phyloP scores from a whole-genome alignment of 1,140 invertebrate genomes.

The Apis florea region DNA sequence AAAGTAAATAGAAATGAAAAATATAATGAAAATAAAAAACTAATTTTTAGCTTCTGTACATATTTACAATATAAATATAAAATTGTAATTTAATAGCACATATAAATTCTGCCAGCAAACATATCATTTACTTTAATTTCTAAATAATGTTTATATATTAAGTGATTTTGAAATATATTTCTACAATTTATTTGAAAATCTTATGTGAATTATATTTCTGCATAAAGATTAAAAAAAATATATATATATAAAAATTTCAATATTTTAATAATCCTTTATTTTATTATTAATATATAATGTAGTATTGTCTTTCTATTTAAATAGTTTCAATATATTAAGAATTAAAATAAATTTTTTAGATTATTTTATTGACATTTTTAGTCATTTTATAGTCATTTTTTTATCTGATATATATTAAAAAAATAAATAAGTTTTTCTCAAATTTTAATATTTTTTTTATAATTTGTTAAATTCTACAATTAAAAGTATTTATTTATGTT shows the following conservation, averaged over 20 bases:
- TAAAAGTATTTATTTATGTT: no score
- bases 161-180: conserved; percentile 47
- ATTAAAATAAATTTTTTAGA: neutral
- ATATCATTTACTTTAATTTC: conserved; percentile 43
- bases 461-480: no score
- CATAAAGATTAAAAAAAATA: neutral
- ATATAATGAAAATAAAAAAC: conserved; percentile 16
- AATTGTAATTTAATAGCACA: conserved; percentile 27
- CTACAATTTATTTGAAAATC: neutral
- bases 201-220: neutral
- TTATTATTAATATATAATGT: neutral
- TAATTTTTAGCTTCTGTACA: conserved; percentile 6
- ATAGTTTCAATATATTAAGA: neutral
- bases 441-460: neutral
- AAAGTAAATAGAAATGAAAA: neutral
- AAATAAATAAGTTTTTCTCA: no score
- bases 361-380: no score
- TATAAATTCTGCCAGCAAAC: conserved; percentile 37
- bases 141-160: conserved; percentile 37
- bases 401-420: no score
- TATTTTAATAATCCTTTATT: conserved; percentile 9
- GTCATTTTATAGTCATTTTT: no score
- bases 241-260: conserved; percentile 30
- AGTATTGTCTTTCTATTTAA: neutral
- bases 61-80: conserved; percentile 1